Evolutionary conservation across 2,888 invertebrate species (phyloP).

Genomic region (Hyles lineata): DNA sequence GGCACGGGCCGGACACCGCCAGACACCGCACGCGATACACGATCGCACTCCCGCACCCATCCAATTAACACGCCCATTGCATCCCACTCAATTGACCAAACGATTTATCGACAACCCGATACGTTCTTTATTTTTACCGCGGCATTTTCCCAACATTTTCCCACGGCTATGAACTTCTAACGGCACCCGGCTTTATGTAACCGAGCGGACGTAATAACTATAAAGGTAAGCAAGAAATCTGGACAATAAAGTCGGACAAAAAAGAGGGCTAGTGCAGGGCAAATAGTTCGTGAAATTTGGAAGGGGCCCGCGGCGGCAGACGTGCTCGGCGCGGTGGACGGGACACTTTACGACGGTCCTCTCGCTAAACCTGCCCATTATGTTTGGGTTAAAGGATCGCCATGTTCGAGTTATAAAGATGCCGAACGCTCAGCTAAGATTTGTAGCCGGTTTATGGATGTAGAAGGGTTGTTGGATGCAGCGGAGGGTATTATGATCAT

Average conservation of each 20-base stretch:
- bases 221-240: conserved; percentile 84
- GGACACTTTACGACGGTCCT: conserved; percentile 83
- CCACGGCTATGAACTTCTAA: conserved; percentile 84
- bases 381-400: conserved; percentile 83
- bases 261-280: conserved; percentile 81
- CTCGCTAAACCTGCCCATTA: conserved; percentile 83
- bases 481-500: conserved; percentile 80
- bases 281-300: conserved; percentile 84
- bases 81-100: conserved; percentile 72
- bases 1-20: conserved; percentile 44
- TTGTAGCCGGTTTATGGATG: conserved; percentile 81
- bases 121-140: conserved; percentile 42
- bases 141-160: conserved; percentile 64
- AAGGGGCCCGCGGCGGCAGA: conserved; percentile 68
- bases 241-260: conserved; percentile 83
- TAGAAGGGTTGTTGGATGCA: conserved; percentile 81
- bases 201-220: conserved; percentile 83
- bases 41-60: conserved; percentile 61
- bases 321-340: conserved; percentile 55
- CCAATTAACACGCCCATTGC: conserved; percentile 81
- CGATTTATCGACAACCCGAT: conserved; percentile 69
- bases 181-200: conserved; percentile 81
- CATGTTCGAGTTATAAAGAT: conserved; percentile 81
- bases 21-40: conserved; percentile 45
- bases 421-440: conserved; percentile 79